These are phyloP conservation scores for Thymelicus acteon DNA, from an alignment of 2,888 invertebrate species.

Conservation along the genomic window DNA sequence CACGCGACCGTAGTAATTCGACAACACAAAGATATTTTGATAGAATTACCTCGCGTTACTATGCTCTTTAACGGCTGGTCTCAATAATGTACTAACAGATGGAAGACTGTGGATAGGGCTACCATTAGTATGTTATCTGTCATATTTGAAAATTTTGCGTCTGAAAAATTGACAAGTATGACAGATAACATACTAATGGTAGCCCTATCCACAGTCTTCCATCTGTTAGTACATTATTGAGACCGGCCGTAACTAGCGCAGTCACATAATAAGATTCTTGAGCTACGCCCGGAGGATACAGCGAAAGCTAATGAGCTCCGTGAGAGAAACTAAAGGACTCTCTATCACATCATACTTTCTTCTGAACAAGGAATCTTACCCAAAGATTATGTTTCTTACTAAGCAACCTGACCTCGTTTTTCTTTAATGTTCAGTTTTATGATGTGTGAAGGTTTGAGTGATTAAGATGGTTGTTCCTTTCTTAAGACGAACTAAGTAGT, in stretches of 20 bases:
- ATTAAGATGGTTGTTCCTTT: neutral
- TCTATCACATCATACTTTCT: conserved; percentile 7
- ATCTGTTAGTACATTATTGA: too few species aligned
- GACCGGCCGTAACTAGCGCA: too few species aligned
- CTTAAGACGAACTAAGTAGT: too few species aligned
- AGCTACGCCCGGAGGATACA: neutral
- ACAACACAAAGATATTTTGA: neutral
- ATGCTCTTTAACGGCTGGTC: neutral
- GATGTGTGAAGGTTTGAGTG: neutral
- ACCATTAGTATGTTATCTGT: too few species aligned
- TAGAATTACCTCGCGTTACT: neutral
- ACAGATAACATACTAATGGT: too few species aligned
- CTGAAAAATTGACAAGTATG: too few species aligned
- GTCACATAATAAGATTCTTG: neutral
- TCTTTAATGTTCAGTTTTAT: neutral
- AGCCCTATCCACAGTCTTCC: too few species aligned
- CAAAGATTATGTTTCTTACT: neutral
- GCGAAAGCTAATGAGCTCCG: conserved; percentile 5
- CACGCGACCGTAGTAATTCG: too few species aligned
- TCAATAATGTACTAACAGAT: too few species aligned
- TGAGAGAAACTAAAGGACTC: neutral
- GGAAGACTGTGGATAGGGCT: too few species aligned
- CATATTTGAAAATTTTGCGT: too few species aligned
- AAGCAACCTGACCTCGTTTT: neutral
- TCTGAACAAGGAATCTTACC: conserved; percentile 5